phyloP scores from a whole-genome alignment of 2,113 vertebrate species.

The Brachionichthys hirsutus region DNA sequence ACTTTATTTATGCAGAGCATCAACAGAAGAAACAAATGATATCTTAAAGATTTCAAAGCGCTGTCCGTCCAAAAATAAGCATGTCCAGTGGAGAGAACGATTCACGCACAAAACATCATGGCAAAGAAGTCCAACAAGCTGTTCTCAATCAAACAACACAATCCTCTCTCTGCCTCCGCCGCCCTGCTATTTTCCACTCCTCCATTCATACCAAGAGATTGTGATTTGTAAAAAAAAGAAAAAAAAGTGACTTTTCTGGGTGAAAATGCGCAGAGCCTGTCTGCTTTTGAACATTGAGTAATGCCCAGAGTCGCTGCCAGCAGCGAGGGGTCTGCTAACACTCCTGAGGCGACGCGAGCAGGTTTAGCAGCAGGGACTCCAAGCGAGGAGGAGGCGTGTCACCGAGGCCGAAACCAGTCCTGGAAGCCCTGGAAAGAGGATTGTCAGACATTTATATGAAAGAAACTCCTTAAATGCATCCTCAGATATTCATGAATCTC shows the following conservation, averaged over 20 bases:
- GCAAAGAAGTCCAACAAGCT: constrained; percentile 62
- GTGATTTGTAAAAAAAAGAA: constrained; percentile 23
- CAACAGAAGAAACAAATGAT: constrained; percentile 10
- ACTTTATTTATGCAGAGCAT: background rate
- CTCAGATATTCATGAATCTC: too few relatives aligned
- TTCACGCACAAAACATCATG: constrained; percentile 51
- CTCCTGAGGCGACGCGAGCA: constrained; percentile 18
- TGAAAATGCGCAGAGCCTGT: constrained; percentile 25
- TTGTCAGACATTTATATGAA: too few relatives aligned
- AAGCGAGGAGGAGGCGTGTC: background rate
- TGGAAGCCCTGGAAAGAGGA: too few relatives aligned
- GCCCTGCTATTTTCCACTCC: constrained; percentile 30
- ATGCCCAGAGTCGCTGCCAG: constrained; percentile 12
- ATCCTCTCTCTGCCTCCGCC: constrained; percentile 24
- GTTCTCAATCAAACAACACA: constrained; percentile 67
- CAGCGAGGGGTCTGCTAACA: constrained; percentile 21
- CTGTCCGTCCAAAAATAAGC: constrained; percentile 22
- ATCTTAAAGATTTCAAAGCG: constrained; percentile 20
- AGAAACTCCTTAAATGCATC: too few relatives aligned
- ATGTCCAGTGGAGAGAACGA: constrained; percentile 8
- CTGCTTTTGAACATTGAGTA: constrained; percentile 25
- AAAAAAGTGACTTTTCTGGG: constrained; percentile 20
- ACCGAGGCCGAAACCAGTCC: background rate
- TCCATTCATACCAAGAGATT: constrained; percentile 15
- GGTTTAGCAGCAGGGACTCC: constrained; percentile 10